A percentile compares a stretch with the other conserved stretches of the same genome.
These are phyloP conservation scores for Montipora capitata DNA, from an alignment of 92 coral and sea anemone genomes.

Conservation along the genomic window DNA sequence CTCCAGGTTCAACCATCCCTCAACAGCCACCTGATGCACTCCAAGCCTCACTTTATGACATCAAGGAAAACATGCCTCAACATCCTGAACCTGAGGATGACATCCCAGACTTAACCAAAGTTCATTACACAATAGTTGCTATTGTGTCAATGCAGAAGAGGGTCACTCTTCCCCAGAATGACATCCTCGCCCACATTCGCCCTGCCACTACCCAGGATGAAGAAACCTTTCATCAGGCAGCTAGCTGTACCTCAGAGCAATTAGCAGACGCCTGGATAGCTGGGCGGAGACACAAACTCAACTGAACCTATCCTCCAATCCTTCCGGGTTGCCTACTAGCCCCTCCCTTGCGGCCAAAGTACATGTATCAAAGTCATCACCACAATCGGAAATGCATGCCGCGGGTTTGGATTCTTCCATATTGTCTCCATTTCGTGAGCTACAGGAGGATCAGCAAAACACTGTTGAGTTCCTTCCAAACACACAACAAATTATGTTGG, in stretches of 20 bases:
- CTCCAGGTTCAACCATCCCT: constrained; percentile 1
- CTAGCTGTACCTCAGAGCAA: constrained; percentile 48
- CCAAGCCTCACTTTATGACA: not conserved
- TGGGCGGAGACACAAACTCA: not conserved
- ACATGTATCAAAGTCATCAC: constrained; percentile 1
- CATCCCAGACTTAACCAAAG: constrained; percentile 48
- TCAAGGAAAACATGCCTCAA: not conserved
- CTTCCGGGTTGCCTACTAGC: not conserved
- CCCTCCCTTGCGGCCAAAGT: not conserved
- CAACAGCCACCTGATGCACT: not conserved
- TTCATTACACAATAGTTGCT: constrained; percentile 46
- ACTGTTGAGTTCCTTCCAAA: constrained; percentile 9
- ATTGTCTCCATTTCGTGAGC: constrained; percentile 62
- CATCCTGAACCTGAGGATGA: constrained; percentile 1
- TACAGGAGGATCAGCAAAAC: constrained; percentile 1
- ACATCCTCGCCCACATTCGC: constrained; percentile 57
- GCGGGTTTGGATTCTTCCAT: constrained; percentile 71
- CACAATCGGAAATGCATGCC: constrained; percentile 61
- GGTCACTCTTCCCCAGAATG: constrained; percentile 35
- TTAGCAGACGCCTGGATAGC: constrained; percentile 63
- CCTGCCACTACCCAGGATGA: constrained; percentile 43
- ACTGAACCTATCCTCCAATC: not conserved
- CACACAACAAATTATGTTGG: not conserved
- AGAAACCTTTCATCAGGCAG: constrained; percentile 45
- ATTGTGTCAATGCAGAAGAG: constrained; percentile 30